Base-by-base conservation (phyloP, 2,888 invertebrate species). In the Phrixothrix hirtus region DNA sequence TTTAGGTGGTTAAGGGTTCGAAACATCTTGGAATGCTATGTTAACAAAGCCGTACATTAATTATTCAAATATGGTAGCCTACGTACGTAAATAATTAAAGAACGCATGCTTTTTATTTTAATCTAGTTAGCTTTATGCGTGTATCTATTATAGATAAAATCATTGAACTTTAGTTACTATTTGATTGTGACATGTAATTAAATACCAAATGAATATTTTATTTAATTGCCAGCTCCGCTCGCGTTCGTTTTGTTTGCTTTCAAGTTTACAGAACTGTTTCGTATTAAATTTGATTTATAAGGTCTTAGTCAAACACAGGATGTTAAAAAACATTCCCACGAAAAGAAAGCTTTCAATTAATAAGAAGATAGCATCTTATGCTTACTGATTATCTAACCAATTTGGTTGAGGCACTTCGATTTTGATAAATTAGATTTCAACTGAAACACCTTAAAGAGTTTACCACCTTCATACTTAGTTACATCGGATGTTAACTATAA, bases 261-360 rank as follows among this genome's bases (percentile, higher is more conserved):
- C 1, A 13, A n/a, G 11, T 7, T 9, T 14, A 35, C 3, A 9
- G 6, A 3, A n/a, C 9, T 9, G 35, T 13, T 27, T 27, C 9
- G n/a, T 14, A 17, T 17, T 17, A 35, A 35, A 35, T 15, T 14
- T 12, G 32, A 32, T 32, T n/a, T 35, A 35, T 35, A 35, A 15
- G 17, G 11, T n/a, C 16, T 14, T 35, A n/a, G 16, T 17, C 35
- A 11, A 5, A 17, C 32, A 32, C 35, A 35, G 35, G 35, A 35
- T 35, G 17, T 35, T 17, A 35, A 35, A 35, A 35, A 17, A 9
- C 5, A 16, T 35, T 35, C 35, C 35, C 35, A 35, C 35, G 15
- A 15, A 35, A 10, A 35, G 35, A 35, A 35, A 35, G 35, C 35
- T 35, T 35, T 35, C 35, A 10, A 15, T 35, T 17, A 17, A 17